Base-by-base conservation (phyloP, 2,113 vertebrate species). In the Carassius gibelio region DNA sequence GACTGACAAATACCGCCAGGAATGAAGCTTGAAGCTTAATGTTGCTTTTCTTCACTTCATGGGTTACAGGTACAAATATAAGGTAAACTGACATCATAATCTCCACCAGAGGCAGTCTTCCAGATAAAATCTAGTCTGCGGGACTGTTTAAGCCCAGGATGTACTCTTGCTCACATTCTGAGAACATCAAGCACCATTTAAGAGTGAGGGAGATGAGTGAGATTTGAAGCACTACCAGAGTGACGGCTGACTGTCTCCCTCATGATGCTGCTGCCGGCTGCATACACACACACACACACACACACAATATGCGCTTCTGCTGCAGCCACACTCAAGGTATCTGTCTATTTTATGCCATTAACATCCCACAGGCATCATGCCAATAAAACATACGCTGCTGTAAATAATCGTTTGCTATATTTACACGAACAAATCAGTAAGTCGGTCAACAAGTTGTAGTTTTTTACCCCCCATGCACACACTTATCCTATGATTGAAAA, bases 151-250 rank as follows among this genome's bases (percentile, higher is more conserved):
- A 78, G 26, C 36, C 9, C 52, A 59, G 75, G 30, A 52, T 57
- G 50, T 57, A 57, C 19, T 38, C 34, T 78, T 45, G 71, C 71
- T 75, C 21, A 21, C 0, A 1, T 15, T 64, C 36, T 3, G 19
- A 64, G 38, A 34, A 52, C 23, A 81, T 81, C 61, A 66, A 81
- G 62, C 62, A 14, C 13, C 34, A 45, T 8, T 15, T 59, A 55
- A 52, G 7, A 52, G 74, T 75, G 36, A 38, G 34, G 5, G 11
- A 68, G 23, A 81, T 17, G 38, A 81, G 61, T 10, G 9, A 50
- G n/a, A 81, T 68, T 68, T 81, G 36, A 23, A 81, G 62, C 61
- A 52, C 14, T 6, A 50, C 15, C 62, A 81, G 79, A 50, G 45
- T 52, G 42, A 81, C 3, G 62, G 14, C 62, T 34, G 26, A 10